Conservation (phyloP, 2,888 invertebrate genomes). For the Pimpla rufipes region DNA sequence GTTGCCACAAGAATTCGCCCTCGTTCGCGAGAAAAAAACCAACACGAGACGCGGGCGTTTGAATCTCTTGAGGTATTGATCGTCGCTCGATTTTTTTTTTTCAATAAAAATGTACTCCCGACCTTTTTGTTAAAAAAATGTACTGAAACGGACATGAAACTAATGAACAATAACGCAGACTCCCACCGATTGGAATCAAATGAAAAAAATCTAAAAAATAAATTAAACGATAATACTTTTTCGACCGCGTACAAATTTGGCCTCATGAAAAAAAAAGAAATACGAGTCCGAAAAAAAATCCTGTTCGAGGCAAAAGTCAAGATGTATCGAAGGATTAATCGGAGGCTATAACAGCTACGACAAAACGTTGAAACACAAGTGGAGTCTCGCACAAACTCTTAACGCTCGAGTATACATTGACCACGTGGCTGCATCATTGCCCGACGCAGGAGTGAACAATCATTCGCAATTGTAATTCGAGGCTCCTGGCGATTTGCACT, state of each 20-base stretch:
- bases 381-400: not conserved
- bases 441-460: conserved; percentile 3
- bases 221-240: conserved; percentile 57
- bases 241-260: conserved; percentile 30
- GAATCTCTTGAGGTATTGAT: conserved; percentile 57
- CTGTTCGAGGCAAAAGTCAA: conserved; percentile 17
- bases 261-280: not conserved
- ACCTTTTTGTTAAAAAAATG: conserved; percentile 12
- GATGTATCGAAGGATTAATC: conserved; percentile 19
- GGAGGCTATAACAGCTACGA: conserved; percentile 13
- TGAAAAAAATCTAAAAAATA: conserved; percentile 36
- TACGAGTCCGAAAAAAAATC: conserved; percentile 1
- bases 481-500: conserved; percentile 12
- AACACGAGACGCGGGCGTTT: not conserved
- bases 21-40: conserved; percentile 11
- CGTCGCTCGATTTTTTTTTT: conserved; percentile 27
- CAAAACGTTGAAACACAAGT: conserved; percentile 20
- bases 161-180: not conserved
- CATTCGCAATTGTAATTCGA: not conserved
- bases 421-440: not conserved
- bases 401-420: not conserved
- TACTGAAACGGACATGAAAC: conserved; percentile 6
- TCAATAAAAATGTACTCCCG: conserved; percentile 4
- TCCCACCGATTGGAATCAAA: not conserved
- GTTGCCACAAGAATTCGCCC: conserved; percentile 13